Evolutionary conservation across 2,797 vertebrate species (phyloP), one percentile per base, ranked within the genome.

Genomic region (Octomys mimax): DNA sequence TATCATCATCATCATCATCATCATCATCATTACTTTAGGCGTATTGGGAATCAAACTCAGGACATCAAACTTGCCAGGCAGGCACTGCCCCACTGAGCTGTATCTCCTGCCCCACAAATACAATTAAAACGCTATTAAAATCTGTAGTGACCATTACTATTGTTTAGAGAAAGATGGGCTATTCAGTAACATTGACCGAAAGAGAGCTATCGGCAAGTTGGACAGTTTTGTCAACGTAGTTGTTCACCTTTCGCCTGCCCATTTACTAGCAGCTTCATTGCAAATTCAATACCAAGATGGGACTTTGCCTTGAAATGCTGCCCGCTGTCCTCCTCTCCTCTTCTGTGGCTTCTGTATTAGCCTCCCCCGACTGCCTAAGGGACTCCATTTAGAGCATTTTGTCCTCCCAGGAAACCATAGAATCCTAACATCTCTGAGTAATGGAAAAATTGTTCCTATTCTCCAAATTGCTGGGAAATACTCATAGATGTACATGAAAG

Each of bases 341-440:
- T 26, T 36, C 21, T 21, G 19, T 21, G n/a, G 49, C 14, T 78
- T 78, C 9, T 78, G 19, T 21, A 0, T 22, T 0, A 7, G 14
- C 39, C 28, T 1, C 1, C 5, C 0, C 6, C 19, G 71, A 66
- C n/a, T 83, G 26, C 1, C 7, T 21, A 46, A 9, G 13, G 31
- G 3, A 66, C 42, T 24, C 3, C 36, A 82, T 31, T 59, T 59
- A 61, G 0, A 52, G 0, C 9, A 13, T 77, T 61, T 82, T 86
- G 1, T 75, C 21, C 86, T 5, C 87, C 24, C 61, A n/a, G 28
- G 2, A 87, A 89, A 57, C 24, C 28, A 42, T 92, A 10, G 0
- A 12, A 82, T 36, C 4, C 8, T 52, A 61, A 79, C 26, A 87
- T 80, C 42, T 83, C 46, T 73, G 42, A 91, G 11, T 70, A 84